Base-by-base conservation (phyloP, 2,888 invertebrate species). In the Ennomos quercinarius region DNA sequence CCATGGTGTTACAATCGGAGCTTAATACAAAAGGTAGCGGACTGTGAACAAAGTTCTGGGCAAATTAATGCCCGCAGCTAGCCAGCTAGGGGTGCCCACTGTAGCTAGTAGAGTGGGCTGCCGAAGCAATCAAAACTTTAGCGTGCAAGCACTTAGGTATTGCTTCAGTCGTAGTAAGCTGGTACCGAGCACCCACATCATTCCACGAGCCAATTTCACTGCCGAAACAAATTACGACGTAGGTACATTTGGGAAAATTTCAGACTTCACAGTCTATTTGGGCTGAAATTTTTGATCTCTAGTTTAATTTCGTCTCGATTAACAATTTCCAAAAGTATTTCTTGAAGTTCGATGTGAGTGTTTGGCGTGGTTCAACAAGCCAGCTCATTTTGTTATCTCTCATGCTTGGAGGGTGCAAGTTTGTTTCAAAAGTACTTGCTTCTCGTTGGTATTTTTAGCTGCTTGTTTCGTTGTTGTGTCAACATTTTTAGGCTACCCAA, bases 21-120 rank as follows among this genome's bases (percentile, higher is more conserved):
- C 58, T 59, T 50, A 39, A 17, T 52, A 63, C 61, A 61, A 65
- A 44, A 63, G 43, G 38, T 50, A 55, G 55, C 49, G 63, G 66
- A 67, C 61, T 75, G 70, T 70, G 71, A 73, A 69, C 70, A 72
- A 80, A 80, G 77, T 82, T 82, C 63, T 43, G 59, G 42, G 59
- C 73, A 75, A 76, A 76, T 75, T 76, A 77, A 75, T 68, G 73
- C 63, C 72, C 65, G 55, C 66, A 72, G 75, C 70, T 57, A 65
- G 60, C 58, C 53, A 37, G 61, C 58, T 54, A 37, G 42, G 62
- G 57, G 17, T 41, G 44, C 45, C 38, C 27, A 39, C 45, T 34
- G 45, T 35, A 12, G 51, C 57, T 37, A 49, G 35, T 40, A 54
- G 36, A 39, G 50, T 35, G 35, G 42, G 45, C 47, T 43, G 37